Conservation (phyloP, 2,888 invertebrate species). For the Podotricha telesiphe region DNA sequence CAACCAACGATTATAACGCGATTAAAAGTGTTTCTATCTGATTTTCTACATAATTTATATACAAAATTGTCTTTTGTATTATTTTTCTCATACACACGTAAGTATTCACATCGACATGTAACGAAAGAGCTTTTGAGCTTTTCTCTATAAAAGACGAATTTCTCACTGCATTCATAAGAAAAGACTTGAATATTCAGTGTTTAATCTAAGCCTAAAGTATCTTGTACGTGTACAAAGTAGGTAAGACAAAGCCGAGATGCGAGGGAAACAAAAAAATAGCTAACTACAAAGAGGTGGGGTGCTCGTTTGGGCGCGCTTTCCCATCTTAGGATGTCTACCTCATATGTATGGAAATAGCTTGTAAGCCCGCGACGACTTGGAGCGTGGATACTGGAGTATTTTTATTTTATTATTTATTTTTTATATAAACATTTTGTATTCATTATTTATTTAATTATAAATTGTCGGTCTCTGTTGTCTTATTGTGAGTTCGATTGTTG, state of each 20-base stretch:
- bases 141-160: neutral
- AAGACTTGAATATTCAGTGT: constrained; percentile 33
- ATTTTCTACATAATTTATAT: too few relatives aligned
- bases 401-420: constrained; percentile 6
- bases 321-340: constrained; percentile 61
- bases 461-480: too few relatives aligned
- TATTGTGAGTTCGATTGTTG: too few relatives aligned
- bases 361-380: constrained; percentile 53
- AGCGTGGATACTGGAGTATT: constrained; percentile 37
- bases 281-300: constrained; percentile 52
- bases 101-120: neutral
- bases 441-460: neutral
- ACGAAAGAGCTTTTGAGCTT: neutral
- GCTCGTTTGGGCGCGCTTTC: constrained; percentile 49
- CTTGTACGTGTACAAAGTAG: constrained; percentile 39
- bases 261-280: constrained; percentile 49
- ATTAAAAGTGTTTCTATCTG: too few relatives aligned
- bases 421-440: neutral
- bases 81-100: neutral
- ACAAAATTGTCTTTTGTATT: neutral
- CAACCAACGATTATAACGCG: too few relatives aligned
- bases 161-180: constrained; percentile 20
- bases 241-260: constrained; percentile 45
- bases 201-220: constrained; percentile 43
- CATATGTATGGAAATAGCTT: constrained; percentile 78